These are phyloP conservation scores for Lycocorax pyrrhopterus DNA, from an alignment of 2,113 vertebrate species.

Conservation along the genomic window DNA sequence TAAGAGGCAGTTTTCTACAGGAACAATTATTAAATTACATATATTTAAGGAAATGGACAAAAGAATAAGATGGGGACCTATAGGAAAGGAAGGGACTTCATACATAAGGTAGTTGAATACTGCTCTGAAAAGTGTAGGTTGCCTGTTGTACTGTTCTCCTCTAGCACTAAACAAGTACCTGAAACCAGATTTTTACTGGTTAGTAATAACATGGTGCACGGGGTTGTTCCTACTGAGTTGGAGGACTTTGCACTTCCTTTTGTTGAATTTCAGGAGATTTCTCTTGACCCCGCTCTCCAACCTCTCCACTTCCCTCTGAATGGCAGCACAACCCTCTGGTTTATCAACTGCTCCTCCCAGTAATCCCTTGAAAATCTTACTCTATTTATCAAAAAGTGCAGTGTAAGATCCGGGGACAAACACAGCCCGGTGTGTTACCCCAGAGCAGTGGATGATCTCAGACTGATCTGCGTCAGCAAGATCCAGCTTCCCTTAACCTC, in stretches of 20 bases:
- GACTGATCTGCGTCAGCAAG: background rate
- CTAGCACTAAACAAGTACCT: background rate
- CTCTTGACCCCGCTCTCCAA: background rate
- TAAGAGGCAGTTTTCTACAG: background rate
- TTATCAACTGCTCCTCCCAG: background rate
- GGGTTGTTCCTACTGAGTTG: background rate
- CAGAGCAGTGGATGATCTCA: background rate
- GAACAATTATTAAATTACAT: background rate
- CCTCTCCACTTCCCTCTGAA: background rate
- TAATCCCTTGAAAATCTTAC: background rate
- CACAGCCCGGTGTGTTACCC: accelerated
- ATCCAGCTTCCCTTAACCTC: background rate
- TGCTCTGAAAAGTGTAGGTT: background rate
- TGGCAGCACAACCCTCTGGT: background rate
- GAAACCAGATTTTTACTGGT: background rate
- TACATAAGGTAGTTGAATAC: background rate
- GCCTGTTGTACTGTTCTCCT: background rate
- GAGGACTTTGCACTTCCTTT: background rate
- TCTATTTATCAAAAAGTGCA: background rate
- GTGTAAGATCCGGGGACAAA: background rate
- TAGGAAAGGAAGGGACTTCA: background rate
- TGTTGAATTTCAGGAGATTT: background rate
- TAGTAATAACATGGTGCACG: background rate
- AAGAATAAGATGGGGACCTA: background rate
- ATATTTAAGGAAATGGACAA: background rate